Conservation (phyloP, 53 echinoderm and acorn worm genomes). For the Holothuria leucospilota region DNA sequence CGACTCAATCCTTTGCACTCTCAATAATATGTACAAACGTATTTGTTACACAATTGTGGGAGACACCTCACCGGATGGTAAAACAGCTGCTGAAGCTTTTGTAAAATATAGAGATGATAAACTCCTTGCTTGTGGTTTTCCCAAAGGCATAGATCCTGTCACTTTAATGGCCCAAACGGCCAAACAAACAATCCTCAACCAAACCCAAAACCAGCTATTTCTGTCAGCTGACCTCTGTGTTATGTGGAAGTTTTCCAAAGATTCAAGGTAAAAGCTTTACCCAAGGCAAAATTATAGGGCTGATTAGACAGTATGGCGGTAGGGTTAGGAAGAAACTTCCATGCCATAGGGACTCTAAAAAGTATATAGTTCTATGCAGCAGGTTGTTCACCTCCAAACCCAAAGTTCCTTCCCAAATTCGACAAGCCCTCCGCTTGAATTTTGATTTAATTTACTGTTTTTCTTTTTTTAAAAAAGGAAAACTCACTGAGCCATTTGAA, state of each 20-base stretch:
- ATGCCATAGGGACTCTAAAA: not conserved
- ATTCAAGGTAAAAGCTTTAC: not conserved
- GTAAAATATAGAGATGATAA: not conserved
- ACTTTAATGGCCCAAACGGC: not conserved
- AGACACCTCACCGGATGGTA: not conserved
- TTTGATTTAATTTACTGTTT: not conserved
- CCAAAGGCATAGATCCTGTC: not conserved
- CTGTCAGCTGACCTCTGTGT: not conserved
- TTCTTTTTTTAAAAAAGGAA: not conserved
- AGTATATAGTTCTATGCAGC: not conserved
- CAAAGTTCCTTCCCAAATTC: not conserved
- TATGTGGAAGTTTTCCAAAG: constrained; percentile 8
- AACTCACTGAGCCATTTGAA: too few relatives aligned
- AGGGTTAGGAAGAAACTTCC: not conserved
- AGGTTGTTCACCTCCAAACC: not conserved
- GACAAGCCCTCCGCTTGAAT: not conserved
- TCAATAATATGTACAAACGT: constrained; percentile 11
- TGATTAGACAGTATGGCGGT: not conserved
- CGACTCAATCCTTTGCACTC: constrained; percentile 15
- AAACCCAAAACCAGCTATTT: not conserved
- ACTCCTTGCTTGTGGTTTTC: not conserved
- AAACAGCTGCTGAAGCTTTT: not conserved
- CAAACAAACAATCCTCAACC: not conserved
- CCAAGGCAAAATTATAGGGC: not conserved
- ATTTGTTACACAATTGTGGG: not conserved